A percentile compares a stretch with the other conserved stretches of the same genome.
Conservation (phyloP, 2,113 vertebrate genomes). For the Lates calcarifer region DNA sequence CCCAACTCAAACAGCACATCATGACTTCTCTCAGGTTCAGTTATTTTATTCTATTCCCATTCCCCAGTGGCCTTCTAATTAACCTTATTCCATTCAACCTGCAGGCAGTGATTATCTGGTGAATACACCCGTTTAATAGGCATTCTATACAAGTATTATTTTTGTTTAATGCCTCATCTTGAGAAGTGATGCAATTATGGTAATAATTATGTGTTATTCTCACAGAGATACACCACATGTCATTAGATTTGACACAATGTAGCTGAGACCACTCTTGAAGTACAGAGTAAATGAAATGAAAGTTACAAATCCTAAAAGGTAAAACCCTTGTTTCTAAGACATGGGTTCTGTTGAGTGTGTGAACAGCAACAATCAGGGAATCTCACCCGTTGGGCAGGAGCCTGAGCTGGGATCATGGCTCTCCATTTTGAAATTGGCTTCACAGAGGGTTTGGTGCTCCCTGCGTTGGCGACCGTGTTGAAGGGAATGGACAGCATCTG, state of each 20-base stretch:
- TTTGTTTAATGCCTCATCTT: conserved; percentile 51
- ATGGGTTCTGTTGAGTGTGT: conserved; percentile 1
- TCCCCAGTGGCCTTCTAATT: conserved; percentile 70
- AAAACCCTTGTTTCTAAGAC: conserved; percentile 9
- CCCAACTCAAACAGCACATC: conserved; percentile 3
- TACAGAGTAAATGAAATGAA: background rate
- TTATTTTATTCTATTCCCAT: conserved; percentile 46
- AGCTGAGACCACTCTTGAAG: background rate
- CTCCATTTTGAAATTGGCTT: conserved; percentile 59
- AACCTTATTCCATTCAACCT: conserved; percentile 71
- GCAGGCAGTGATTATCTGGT: conserved; percentile 72
- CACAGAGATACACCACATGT: conserved; percentile 30
- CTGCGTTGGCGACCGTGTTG: conserved; percentile 4
- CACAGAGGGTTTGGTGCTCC: conserved; percentile 36
- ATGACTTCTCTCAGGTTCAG: conserved; percentile 33
- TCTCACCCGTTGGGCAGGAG: conserved; percentile 40
- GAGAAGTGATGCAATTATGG: conserved; percentile 57
- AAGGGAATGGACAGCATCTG: conserved; percentile 58
- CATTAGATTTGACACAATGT: conserved; percentile 28
- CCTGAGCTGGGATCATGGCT: conserved; percentile 56
- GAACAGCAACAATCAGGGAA: conserved; percentile 1
- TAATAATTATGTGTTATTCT: conserved; percentile 58
- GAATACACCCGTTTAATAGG: conserved; percentile 62
- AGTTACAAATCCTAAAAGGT: conserved; percentile 6
- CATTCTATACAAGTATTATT: conserved; percentile 50